Evolutionary conservation across 2,113 vertebrate species (phyloP).

Genomic region (Misgurnus anguillicaudatus): DNA sequence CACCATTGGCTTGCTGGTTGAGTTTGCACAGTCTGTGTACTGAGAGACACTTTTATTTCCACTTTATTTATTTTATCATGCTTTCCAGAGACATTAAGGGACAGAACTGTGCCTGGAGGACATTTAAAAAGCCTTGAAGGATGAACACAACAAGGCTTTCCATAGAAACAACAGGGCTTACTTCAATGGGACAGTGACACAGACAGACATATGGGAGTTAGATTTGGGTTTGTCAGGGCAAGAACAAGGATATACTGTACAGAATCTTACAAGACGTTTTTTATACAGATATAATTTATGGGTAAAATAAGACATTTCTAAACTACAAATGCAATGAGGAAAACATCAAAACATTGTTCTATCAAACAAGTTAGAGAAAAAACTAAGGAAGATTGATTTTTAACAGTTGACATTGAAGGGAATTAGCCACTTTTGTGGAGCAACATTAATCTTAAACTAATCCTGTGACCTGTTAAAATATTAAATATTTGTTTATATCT

Average conservation of each 20-base stretch:
- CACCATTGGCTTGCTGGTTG: conserved; percentile 49
- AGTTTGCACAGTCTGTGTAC: neutral
- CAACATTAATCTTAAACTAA: neutral
- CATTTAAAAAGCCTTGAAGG: conserved; percentile 33
- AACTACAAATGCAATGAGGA: neutral
- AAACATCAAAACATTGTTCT: neutral
- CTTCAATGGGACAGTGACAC: conserved; percentile 1
- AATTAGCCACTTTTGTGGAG: neutral
- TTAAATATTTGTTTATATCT: neutral
- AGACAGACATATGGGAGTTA: conserved; percentile 17
- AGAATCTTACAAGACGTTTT: neutral
- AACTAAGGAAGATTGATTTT: too few species aligned
- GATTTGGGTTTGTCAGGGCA: conserved; percentile 1
- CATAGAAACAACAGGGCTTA: neutral
- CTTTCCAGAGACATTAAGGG: conserved; percentile 13
- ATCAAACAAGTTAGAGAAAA: too few species aligned
- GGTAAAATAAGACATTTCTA: conserved; percentile 59
- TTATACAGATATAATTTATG: conserved; percentile 42
- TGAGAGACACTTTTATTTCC: conserved; percentile 8
- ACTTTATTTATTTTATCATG: conserved; percentile 48
- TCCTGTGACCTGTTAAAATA: neutral
- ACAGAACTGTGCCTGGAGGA: conserved; percentile 37
- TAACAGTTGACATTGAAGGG: neutral
- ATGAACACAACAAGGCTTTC: conserved; percentile 5
- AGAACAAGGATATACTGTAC: conserved; percentile 22